Evolutionary conservation across 2,888 invertebrate species (phyloP).

Genomic region (Anagyrus pseudococci): DNA sequence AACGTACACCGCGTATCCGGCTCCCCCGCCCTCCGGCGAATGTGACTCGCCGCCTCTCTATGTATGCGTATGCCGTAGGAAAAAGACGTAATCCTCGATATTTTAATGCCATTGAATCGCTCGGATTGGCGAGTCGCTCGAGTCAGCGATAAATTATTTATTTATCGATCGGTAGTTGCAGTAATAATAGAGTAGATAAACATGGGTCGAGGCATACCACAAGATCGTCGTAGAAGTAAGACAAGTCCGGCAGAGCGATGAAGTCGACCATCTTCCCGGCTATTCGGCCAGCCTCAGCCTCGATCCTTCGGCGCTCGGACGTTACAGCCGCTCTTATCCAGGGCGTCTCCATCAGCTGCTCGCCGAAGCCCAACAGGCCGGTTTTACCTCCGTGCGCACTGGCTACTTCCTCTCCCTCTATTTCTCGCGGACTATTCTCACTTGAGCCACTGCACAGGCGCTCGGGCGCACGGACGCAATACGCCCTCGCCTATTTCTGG

Average conservation of each 20-base stretch:
- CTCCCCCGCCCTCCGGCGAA: no score
- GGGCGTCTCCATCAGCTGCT: not conserved
- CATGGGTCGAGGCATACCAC: conserved; percentile 44
- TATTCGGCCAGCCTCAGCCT: not conserved
- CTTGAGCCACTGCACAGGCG: not conserved
- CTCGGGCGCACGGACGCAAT: not conserved
- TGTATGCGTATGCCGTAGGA: no score
- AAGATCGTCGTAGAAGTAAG: conserved; percentile 56
- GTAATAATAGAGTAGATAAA: not conserved
- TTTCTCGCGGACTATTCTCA: conserved; percentile 1
- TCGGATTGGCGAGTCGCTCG: no score
- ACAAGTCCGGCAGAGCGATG: conserved; percentile 55
- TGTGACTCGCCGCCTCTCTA: no score
- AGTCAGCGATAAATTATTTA: no score
- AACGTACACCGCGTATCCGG: conserved; percentile 11
- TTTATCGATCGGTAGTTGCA: not conserved
- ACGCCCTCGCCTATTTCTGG: not conserved
- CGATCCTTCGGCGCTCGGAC: conserved; percentile 10
- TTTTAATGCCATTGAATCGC: no score
- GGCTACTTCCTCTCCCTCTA: not conserved
- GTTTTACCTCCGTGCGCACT: conserved; percentile 5
- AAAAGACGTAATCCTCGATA: no score
- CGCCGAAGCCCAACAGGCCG: not conserved
- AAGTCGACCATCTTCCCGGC: conserved; percentile 55
- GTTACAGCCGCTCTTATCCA: conserved; percentile 4